These are phyloP conservation scores for Oreochromis mossambicus DNA, from an alignment of 2,797 vertebrate genomes.

Conservation along the genomic window DNA sequence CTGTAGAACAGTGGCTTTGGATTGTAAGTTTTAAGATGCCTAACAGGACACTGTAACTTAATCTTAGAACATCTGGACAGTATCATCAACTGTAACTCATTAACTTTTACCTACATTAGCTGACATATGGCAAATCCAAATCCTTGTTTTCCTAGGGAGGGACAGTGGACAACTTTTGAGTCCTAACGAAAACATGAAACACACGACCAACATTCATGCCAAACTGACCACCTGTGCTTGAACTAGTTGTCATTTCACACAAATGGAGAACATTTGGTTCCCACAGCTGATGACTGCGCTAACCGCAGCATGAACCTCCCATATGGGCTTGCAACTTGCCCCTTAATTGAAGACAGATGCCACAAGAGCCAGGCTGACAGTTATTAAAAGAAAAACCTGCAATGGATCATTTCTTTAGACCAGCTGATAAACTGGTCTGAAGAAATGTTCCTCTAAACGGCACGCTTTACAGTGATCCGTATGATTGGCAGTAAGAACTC, in stretches of 20 bases:
- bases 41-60: background rate
- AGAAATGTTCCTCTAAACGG: slow-evolving; percentile 44
- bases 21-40: background rate
- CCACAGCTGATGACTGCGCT: slow-evolving; percentile 75
- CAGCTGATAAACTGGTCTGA: slow-evolving; percentile 43
- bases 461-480: slow-evolving; percentile 29
- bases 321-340: slow-evolving; percentile 52
- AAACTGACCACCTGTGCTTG: slow-evolving; percentile 62
- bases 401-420: slow-evolving; percentile 54
- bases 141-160: slow-evolving; percentile 49
- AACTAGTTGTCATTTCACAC: slow-evolving; percentile 56
- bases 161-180: slow-evolving; percentile 7
- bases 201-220: slow-evolving; percentile 43
- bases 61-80: slow-evolving; percentile 25
- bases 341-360: slow-evolving; percentile 74
- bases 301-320: slow-evolving; percentile 68
- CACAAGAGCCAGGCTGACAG: slow-evolving; percentile 40
- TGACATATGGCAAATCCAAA: slow-evolving; percentile 36
- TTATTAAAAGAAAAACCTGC: slow-evolving; percentile 57
- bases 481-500: background rate
- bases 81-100: slow-evolving; percentile 23
- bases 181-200: slow-evolving; percentile 53
- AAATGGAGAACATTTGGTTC: slow-evolving; percentile 73
- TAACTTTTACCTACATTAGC: slow-evolving; percentile 27
- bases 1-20: background rate